phyloP scores from a whole-genome alignment of 2,797 vertebrate genomes.

The Heliangelus exortis region DNA sequence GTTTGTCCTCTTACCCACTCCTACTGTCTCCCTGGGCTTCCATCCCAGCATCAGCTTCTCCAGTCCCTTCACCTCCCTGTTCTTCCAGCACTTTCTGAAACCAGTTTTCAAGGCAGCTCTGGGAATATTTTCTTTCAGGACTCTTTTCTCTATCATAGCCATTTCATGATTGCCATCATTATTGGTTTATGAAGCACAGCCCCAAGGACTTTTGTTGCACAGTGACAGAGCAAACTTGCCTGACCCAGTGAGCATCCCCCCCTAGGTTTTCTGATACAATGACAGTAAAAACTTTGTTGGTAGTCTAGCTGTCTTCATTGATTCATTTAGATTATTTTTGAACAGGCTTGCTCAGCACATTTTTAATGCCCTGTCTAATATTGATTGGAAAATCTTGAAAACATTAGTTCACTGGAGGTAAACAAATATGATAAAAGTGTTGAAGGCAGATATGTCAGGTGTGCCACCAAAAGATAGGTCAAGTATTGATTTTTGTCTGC shows the following conservation, averaged over 20 bases:
- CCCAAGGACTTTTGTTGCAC: neutral
- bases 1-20: neutral
- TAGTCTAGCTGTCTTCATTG: neutral
- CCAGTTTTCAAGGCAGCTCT: neutral
- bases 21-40: neutral
- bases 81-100: neutral
- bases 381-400: conserved; percentile 50
- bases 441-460: neutral
- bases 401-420: conserved; percentile 22
- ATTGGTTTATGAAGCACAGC: neutral
- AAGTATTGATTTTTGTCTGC: conserved; percentile 29
- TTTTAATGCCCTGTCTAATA: conserved; percentile 19
- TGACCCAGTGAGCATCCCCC: neutral
- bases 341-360: conserved; percentile 42
- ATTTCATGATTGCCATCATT: neutral
- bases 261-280: accelerated
- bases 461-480: neutral
- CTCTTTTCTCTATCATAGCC: neutral
- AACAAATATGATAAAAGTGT: conserved; percentile 20
- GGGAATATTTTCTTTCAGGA: neutral
- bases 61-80: neutral
- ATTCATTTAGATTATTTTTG: conserved; percentile 28
- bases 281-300: neutral
- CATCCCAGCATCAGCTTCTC: neutral
- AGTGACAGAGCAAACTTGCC: neutral